Evolutionary conservation across 2,113 vertebrate genomes (phyloP).

Genomic region (Opisthocomus hoazin): DNA sequence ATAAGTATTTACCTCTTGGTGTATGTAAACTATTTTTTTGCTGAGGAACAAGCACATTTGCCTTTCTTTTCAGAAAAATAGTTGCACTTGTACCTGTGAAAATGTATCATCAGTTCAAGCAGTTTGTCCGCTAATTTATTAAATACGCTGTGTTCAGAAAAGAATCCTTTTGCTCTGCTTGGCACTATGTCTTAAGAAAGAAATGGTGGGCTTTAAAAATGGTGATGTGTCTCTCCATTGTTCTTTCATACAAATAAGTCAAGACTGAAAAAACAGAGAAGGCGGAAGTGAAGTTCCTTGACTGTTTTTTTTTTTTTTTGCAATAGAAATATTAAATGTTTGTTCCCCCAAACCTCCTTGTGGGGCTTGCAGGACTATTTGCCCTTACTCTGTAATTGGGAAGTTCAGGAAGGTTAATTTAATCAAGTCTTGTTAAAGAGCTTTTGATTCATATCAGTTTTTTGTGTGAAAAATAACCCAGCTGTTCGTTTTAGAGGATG

Average conservation of each 20-base stretch:
- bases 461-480: background rate
- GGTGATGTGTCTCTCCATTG: background rate
- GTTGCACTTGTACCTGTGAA: background rate
- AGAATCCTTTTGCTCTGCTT: background rate
- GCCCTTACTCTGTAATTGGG: background rate
- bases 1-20: background rate
- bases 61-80: background rate
- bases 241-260: background rate
- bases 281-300: background rate
- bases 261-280: background rate
- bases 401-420: background rate
- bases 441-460: background rate
- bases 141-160: background rate
- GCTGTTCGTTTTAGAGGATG: background rate
- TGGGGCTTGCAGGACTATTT: background rate
- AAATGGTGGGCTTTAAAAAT: background rate
- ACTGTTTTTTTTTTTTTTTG: background rate
- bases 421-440: background rate
- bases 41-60: constrained; percentile 8
- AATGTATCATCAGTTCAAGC: background rate
- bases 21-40: background rate
- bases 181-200: background rate
- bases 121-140: background rate
- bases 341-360: background rate
- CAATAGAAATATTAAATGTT: background rate